Percentiles rank a stretch among this genome's conserved stretches.
Evolutionary conservation across 64 coral and sea anemone genomes (phyloP).

Genomic region (Actinia equina): DNA sequence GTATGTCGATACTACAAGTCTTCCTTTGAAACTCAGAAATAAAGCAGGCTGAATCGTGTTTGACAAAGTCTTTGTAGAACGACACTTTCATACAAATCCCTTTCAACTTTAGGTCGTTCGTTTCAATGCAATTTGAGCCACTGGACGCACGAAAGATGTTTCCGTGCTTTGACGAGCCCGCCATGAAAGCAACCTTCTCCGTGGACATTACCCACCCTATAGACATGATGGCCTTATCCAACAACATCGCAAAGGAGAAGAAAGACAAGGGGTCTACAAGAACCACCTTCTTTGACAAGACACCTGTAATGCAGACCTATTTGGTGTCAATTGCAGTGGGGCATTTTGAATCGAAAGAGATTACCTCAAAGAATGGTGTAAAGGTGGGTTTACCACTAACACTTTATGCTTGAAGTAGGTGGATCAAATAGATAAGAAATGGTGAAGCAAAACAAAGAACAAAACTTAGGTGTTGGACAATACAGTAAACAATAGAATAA

Average conservation of each 20-base stretch:
- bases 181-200: conserved; percentile 57
- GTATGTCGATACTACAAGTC: too few relatives aligned
- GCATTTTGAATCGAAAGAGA: conserved; percentile 37
- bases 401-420: too few relatives aligned
- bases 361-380: conserved; percentile 28
- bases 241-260: conserved; percentile 23
- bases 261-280: conserved; percentile 1
- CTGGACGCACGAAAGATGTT: conserved; percentile 49
- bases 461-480: too few relatives aligned
- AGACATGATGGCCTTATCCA: conserved; percentile 48
- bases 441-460: too few relatives aligned
- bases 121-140: conserved; percentile 56
- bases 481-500: too few relatives aligned
- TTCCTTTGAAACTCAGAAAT: too few relatives aligned
- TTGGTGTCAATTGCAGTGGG: conserved; percentile 54
- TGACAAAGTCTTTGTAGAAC: neutral
- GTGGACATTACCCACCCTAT: conserved; percentile 44
- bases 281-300: conserved; percentile 35
- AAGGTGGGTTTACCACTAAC: neutral
- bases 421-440: too few relatives aligned
- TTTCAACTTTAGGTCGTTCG: conserved; percentile 21
- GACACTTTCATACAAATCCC: neutral
- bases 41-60: too few relatives aligned
- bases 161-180: conserved; percentile 79
- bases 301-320: conserved; percentile 64